These are phyloP conservation scores for Strix aluco DNA, from an alignment of 2,113 vertebrate species.

Conservation along the genomic window DNA sequence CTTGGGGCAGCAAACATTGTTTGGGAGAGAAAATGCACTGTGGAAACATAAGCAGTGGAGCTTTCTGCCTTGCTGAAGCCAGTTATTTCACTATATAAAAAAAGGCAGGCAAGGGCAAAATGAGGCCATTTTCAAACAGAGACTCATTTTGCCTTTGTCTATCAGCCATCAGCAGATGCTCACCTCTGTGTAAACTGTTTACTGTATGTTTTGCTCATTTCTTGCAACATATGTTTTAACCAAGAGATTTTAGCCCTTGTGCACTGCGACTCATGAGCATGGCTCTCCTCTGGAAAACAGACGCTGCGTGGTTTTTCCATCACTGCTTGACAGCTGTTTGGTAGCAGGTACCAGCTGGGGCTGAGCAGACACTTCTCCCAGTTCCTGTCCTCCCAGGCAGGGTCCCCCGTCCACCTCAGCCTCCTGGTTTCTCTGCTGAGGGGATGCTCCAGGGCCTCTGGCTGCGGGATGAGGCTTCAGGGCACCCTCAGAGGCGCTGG, in stretches of 20 bases:
- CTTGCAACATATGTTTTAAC: background rate
- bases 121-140: background rate
- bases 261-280: rapidly evolving
- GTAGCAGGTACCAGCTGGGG: background rate
- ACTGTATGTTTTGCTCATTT: background rate
- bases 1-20: slow-evolving; percentile 55
- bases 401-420: rapidly evolving
- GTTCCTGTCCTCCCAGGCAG: rapidly evolving
- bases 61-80: background rate
- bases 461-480: background rate
- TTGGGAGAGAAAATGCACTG: slow-evolving; percentile 36
- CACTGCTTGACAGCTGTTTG: background rate
- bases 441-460: background rate
- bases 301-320: background rate
- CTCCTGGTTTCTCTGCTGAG: background rate
- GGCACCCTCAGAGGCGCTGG: background rate
- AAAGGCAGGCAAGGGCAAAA: background rate
- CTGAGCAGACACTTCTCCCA: background rate
- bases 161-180: slow-evolving; percentile 29
- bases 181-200: slow-evolving; percentile 17
- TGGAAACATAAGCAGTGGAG: background rate
- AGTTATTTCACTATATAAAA: background rate
- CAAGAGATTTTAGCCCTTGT: background rate
- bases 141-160: background rate
- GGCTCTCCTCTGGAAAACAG: background rate